These are phyloP conservation scores for Gastracanthus pulcherrimus DNA, from an alignment of 2,888 invertebrate species.

Conservation along the genomic window DNA sequence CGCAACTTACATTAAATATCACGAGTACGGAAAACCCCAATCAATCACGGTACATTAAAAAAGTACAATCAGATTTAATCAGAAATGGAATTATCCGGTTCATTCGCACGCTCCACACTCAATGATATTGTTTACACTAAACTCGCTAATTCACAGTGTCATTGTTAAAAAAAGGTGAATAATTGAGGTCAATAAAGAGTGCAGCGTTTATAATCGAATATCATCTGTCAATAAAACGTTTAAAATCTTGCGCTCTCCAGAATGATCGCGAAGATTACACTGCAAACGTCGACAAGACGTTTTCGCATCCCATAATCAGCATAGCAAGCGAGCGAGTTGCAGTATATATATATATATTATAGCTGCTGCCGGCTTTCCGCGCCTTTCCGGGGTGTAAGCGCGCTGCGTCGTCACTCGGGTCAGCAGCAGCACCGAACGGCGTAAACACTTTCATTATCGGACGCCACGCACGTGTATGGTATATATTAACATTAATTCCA, in stretches of 20 bases:
- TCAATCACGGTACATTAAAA: too few relatives aligned
- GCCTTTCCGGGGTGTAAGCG: too few relatives aligned
- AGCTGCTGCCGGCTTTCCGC: neutral
- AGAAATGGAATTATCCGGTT: too few relatives aligned
- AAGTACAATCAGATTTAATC: too few relatives aligned
- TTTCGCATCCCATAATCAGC: neutral
- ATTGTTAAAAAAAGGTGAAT: neutral
- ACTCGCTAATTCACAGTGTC: too few relatives aligned
- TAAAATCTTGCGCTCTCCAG: too few relatives aligned
- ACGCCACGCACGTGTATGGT: neutral
- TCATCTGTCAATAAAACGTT: neutral
- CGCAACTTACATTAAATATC: too few relatives aligned
- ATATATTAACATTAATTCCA: slow-evolving; percentile 32
- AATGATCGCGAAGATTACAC: neutral
- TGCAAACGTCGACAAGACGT: too few relatives aligned
- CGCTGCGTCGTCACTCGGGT: neutral
- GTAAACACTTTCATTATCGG: slow-evolving; percentile 40
- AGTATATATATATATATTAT: neutral
- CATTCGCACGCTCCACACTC: too few relatives aligned
- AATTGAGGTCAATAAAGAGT: neutral
- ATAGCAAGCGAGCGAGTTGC: too few relatives aligned
- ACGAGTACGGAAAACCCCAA: too few relatives aligned
- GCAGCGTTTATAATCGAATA: neutral
- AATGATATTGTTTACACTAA: too few relatives aligned
- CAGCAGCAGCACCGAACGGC: neutral